Conservation (phyloP, 1,140 invertebrate species). For the Lepidotrigona ventralis region DNA sequence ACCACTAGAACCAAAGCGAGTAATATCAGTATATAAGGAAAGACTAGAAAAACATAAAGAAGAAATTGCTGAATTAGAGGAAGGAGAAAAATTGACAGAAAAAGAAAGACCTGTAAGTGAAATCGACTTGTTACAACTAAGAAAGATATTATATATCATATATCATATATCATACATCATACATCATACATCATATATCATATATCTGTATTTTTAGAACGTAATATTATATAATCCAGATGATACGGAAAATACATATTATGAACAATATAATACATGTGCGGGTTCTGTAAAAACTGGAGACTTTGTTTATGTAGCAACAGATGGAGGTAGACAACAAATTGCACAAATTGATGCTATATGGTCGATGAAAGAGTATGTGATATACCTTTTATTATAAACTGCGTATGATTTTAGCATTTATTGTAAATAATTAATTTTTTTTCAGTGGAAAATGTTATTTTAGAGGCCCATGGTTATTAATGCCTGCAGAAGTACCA, state of each 20-base stretch:
- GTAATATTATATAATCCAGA: slow-evolving; percentile 85
- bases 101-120: slow-evolving; percentile 88
- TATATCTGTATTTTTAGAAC: slow-evolving; percentile 79
- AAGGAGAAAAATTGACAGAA: slow-evolving; percentile 88
- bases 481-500: slow-evolving; percentile 92
- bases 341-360: slow-evolving; percentile 97
- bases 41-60: slow-evolving; percentile 94
- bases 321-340: slow-evolving; percentile 90
- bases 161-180: neutral
- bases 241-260: slow-evolving; percentile 91
- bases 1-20: slow-evolving; percentile 89
- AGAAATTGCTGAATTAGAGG: slow-evolving; percentile 91
- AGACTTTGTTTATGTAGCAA: slow-evolving; percentile 96
- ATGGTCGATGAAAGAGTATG: slow-evolving; percentile 93
- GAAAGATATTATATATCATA: neutral
- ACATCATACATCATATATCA: neutral
- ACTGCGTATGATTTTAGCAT: neutral
- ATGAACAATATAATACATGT: slow-evolving; percentile 94
- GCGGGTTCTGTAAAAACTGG: slow-evolving; percentile 92
- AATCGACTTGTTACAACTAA: neutral
- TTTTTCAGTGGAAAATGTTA: slow-evolving; percentile 90
- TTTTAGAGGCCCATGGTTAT: slow-evolving; percentile 96
- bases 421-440: slow-evolving; percentile 34
- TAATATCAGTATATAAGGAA: slow-evolving; percentile 96
- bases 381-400: slow-evolving; percentile 45